These are phyloP conservation scores for Chionis minor DNA, from an alignment of 2,113 vertebrate species.

Conservation along the genomic window DNA sequence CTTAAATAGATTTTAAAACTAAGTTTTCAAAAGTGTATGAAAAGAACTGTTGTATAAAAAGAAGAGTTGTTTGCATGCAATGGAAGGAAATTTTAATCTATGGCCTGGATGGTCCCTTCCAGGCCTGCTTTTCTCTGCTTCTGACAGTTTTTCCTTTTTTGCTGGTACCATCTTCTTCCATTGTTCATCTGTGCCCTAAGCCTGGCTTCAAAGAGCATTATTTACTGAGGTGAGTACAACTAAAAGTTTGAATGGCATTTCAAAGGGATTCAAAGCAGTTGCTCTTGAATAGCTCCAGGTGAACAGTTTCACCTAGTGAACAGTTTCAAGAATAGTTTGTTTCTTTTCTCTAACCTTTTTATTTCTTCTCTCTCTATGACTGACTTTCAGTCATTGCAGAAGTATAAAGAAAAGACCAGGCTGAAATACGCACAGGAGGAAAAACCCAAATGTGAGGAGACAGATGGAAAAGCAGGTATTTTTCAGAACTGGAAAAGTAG, in stretches of 20 bases:
- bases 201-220: neutral
- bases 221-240: neutral
- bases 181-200: neutral
- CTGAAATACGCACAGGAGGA: neutral
- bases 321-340: neutral
- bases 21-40: neutral
- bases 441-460: neutral
- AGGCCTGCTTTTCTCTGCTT: neutral
- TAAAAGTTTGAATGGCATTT: slow-evolving; percentile 25
- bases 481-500: neutral
- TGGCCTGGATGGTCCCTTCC: neutral
- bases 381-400: neutral
- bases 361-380: neutral
- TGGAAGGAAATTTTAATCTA: neutral
- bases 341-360: neutral
- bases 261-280: slow-evolving; percentile 2
- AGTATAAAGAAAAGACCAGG: neutral
- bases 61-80: neutral
- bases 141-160: neutral
- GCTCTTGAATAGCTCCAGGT: neutral
- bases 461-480: neutral
- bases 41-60: neutral
- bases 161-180: neutral
- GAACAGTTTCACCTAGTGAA: slow-evolving; percentile 3
- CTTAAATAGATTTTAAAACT: neutral